Base-by-base conservation (phyloP, 2,888 invertebrate genomes). In the Protula sp. region DNA sequence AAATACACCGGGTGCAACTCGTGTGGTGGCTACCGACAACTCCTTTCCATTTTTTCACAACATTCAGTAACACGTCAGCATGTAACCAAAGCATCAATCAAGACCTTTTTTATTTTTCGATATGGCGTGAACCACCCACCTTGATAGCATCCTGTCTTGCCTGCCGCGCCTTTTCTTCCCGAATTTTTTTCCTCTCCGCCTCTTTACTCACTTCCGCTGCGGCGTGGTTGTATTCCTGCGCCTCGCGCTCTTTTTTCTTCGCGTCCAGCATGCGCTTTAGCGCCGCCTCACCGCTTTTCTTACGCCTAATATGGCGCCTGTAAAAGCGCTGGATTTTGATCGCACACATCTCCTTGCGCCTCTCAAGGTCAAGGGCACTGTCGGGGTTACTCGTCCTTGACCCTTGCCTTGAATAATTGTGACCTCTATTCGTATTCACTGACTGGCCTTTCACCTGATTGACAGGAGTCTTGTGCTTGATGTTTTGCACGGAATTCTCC, bases 401-500 rank as follows among this genome's bases (percentile, higher is more conserved):
- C n/a, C 24, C 24, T 27, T 51, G 53, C 14, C 61, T 64, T 22
- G 54, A 22, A 9, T 48, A 9, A 14, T 27, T 28, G 19, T 19
- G 9, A 9, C 27, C 9, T 19, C 31, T 2, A 1, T 28, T 2
- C 4, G 38, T 27, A 50, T 9, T 5, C n/a, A 38, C 45, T 24
- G 45, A 2, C 5, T 31, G 24, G 27, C 58, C 58, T 22, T 58
- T 57, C 29, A 75, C 74, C 61, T 78, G 74, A 65, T 78, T 79
- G 3, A 79, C 74, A 2, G 78, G 79, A 9, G 72, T 74, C 65
- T 79, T 79, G 57, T 73, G 77, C 65, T 76, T 77, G 47, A 78
- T 77, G 65, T 79, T 79, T 65, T 77, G 77, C 61, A 75, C 77
- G 1, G 78, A 76, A 57, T 78, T 78, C 65, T 79, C 76, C 63